These are phyloP conservation scores for Lasius fuliginosus DNA, from an alignment of 2,888 invertebrate genomes.

Conservation along the genomic window DNA sequence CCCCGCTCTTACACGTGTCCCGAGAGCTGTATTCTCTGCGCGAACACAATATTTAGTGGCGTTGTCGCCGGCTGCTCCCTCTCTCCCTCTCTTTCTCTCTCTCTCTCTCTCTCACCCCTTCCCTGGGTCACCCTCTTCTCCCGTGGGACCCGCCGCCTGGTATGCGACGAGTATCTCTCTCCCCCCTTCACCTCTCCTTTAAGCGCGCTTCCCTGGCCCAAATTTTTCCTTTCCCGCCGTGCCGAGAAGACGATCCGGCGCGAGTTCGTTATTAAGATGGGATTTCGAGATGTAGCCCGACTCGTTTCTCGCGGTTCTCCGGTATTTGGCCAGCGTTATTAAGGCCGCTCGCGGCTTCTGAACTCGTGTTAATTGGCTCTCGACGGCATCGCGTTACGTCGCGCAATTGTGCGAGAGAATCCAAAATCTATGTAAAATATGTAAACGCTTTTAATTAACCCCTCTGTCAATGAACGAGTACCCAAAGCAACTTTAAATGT, in stretches of 20 bases:
- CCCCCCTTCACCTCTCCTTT: conserved; percentile 50
- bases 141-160: conserved; percentile 71
- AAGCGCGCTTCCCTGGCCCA: conserved; percentile 61
- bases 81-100: conserved; percentile 14
- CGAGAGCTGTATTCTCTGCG: conserved; percentile 84
- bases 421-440: background rate
- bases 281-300: conserved; percentile 31
- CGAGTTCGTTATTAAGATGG: conserved; percentile 62
- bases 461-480: too few species aligned
- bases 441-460: background rate
- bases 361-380: conserved; percentile 29
- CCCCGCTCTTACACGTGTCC: conserved; percentile 85
- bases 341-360: background rate
- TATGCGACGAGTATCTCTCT: conserved; percentile 67
- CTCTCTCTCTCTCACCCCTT: background rate
- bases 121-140: conserved; percentile 41
- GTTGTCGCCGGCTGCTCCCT: conserved; percentile 64
- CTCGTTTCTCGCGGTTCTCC: conserved; percentile 2
- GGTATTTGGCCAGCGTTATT: conserved; percentile 24
- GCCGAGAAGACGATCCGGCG: conserved; percentile 9
- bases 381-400: background rate
- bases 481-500: too few species aligned
- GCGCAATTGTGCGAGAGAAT: background rate
- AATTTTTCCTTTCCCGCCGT: conserved; percentile 63
- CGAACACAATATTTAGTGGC: conserved; percentile 86